A percentile compares a stretch with the other conserved stretches of the same genome.
Conservation (phyloP, 2,888 invertebrate genomes). For the Electrophaes corylata region DNA sequence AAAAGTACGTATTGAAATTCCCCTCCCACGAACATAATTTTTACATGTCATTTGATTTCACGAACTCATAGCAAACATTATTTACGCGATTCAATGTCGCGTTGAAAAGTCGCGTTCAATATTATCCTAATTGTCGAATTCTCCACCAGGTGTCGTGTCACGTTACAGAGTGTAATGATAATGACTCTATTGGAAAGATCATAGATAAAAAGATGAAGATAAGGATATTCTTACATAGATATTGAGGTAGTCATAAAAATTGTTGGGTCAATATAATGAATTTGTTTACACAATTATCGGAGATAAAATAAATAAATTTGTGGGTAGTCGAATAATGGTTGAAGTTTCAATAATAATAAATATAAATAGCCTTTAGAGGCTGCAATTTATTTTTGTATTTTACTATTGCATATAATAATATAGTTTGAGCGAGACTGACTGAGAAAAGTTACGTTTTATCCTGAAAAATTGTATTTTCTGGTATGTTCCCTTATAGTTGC, state of each 20-base stretch:
- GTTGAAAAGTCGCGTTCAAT: slow-evolving; percentile 12
- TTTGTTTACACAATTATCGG: slow-evolving; percentile 30
- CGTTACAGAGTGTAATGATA: slow-evolving; percentile 49
- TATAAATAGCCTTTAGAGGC: not conserved
- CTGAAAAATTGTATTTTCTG: too few species aligned
- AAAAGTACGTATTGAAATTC: too few species aligned
- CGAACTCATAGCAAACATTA: not conserved
- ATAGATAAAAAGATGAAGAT: slow-evolving; percentile 25
- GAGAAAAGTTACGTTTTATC: too few species aligned
- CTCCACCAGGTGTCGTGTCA: slow-evolving; percentile 34
- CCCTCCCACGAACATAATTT: too few species aligned
- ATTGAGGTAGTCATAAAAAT: slow-evolving; percentile 37
- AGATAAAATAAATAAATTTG: slow-evolving; percentile 10
- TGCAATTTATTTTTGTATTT: not conserved
- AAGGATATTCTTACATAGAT: slow-evolving; percentile 31
- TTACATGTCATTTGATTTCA: not conserved
- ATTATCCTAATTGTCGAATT: slow-evolving; percentile 25
- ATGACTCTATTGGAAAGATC: slow-evolving; percentile 45
- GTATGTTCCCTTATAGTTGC: too few species aligned
- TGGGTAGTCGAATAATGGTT: not conserved
- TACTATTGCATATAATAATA: too few species aligned
- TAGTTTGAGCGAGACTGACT: too few species aligned
- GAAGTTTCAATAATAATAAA: not conserved
- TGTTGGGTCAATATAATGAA: slow-evolving; percentile 32
- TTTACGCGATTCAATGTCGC: not conserved